Conservation (phyloP, 1,140 invertebrate species). For the Zophobas morio region DNA sequence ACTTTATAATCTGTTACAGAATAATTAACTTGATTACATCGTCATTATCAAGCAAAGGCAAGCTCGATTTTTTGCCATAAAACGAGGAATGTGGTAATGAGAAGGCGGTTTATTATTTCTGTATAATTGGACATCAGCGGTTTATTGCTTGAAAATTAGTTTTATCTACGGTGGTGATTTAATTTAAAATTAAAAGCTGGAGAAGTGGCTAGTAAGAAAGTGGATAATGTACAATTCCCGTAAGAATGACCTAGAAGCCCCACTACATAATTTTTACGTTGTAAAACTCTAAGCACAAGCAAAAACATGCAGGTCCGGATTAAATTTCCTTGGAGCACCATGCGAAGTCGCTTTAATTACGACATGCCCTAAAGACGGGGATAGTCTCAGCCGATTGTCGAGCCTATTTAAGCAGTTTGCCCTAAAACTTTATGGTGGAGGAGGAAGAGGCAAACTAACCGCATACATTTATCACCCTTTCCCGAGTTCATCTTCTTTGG, state of each 20-base stretch:
- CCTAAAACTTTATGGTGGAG: conserved; percentile 26
- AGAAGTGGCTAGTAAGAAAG: no score
- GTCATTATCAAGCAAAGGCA: conserved; percentile 13
- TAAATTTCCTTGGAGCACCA: neutral
- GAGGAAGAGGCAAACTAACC: conserved; percentile 26
- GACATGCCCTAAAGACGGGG: conserved; percentile 11
- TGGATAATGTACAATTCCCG: no score
- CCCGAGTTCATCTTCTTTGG: conserved; percentile 37
- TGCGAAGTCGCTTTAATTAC: conserved; percentile 27
- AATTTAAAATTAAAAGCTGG: no score
- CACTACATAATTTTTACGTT: no score
- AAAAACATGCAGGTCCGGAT: neutral
- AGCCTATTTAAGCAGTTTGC: conserved; percentile 37
- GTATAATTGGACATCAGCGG: conserved; percentile 7
- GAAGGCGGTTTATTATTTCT: neutral
- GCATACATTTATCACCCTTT: conserved; percentile 33
- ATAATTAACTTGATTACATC: conserved; percentile 38
- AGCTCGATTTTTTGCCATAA: conserved; percentile 11
- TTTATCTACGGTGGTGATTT: neutral
- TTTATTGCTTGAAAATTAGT: neutral
- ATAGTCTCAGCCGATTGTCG: conserved; percentile 31
- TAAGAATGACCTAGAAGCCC: no score
- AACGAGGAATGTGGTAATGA: conserved; percentile 1
- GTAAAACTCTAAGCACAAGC: no score
- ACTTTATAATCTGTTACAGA: conserved; percentile 33